A percentile compares a stretch with the other conserved stretches of the same genome.
phyloP scores from a whole-genome alignment of 2,888 invertebrate genomes.

The Pseudococcus viburni region DNA sequence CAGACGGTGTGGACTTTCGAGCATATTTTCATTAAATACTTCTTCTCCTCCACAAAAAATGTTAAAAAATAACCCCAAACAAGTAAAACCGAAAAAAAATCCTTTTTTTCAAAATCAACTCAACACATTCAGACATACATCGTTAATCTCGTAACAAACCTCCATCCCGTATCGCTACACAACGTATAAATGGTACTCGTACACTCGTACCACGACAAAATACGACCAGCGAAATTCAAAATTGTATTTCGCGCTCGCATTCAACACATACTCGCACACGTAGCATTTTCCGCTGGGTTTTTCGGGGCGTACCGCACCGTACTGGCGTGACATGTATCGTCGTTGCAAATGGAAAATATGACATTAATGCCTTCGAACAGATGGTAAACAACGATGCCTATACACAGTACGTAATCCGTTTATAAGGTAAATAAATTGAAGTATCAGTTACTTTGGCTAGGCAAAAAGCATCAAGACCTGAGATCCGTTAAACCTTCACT shows the following conservation, averaged over 20 bases:
- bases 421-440: slow-evolving; percentile 36
- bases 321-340: neutral
- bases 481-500: neutral
- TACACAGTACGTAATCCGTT: slow-evolving; percentile 19
- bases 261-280: neutral
- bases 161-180: neutral
- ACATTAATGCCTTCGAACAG: slow-evolving; percentile 35
- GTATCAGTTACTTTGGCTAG: slow-evolving; percentile 12
- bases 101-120: neutral
- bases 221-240: neutral
- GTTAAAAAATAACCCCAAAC: no score
- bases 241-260: neutral
- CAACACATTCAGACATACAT: neutral
- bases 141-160: neutral
- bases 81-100: no score
- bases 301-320: neutral
- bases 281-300: neutral
- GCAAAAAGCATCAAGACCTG: slow-evolving; percentile 16
- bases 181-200: neutral
- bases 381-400: slow-evolving; percentile 22
- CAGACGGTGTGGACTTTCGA: no score
- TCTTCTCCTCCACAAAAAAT: no score
- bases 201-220: neutral
- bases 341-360: slow-evolving; percentile 43
- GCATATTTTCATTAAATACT: no score